Base-by-base conservation (phyloP, 1,140 invertebrate species). In the Euura lappo region DNA sequence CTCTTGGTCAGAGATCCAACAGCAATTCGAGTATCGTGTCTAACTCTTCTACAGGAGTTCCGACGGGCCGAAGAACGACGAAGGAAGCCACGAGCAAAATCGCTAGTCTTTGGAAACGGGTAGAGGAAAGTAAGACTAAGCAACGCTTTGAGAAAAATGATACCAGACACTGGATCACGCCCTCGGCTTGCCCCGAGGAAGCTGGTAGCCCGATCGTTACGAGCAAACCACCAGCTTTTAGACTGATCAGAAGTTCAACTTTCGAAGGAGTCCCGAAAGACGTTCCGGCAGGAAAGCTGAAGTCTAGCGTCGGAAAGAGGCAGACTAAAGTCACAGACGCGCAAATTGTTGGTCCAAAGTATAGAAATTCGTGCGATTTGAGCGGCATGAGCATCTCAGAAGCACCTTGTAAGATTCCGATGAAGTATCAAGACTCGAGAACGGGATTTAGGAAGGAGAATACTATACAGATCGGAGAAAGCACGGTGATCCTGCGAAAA, bases 41-140 rank as follows among this genome's bases (percentile, higher is more conserved):
- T 0, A 88, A 87, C 47, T 81, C 89, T 10, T 89, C 85, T 28
- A 77, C 73, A 74, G 76, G 81, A 74, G 85, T 84, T 78, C 85
- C 89, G 76, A 28, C 28, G 28, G 82, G 87, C 47, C 87, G 87
- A 44, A 85, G 85, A 44, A 79, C 85, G 4, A 88, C 91, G 10
- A 93, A 93, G 79, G 93, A 94, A 75, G 92, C 95, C 2, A 92
- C 94, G 2, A 97, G 95, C 83, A 96, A 96, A 83, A 96, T 97
- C 64, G 94, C 96, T 1, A 94, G 91, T 80, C 88, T 98, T 10
- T 97, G 96, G 96, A 97, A 96, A 78, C 93, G 91, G 79, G 93
- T 94, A 2, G 94, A 96, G 79, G 92, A 95, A 47, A 92, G 86
- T n/a, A 93, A 92, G 66, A 92, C 89, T 70, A 90, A 90, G 73